phyloP scores from a whole-genome alignment of 2,888 invertebrate species.

The Anthoptus insignis region DNA sequence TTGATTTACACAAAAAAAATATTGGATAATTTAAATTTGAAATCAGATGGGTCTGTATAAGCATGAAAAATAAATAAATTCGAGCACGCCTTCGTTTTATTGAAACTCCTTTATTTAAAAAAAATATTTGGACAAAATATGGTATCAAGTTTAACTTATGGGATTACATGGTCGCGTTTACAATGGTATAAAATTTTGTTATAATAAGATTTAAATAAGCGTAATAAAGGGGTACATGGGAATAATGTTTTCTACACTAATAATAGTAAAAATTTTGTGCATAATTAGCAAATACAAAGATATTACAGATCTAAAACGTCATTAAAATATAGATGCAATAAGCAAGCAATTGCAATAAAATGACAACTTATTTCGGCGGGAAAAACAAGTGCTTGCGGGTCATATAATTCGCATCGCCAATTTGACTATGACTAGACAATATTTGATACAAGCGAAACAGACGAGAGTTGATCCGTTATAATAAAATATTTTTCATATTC shows the following conservation, averaged over 20 bases:
- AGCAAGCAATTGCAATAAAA: background rate
- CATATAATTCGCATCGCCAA: background rate
- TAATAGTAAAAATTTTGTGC: conserved; percentile 2
- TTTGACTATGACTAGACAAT: conserved; percentile 9
- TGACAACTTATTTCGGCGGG: background rate
- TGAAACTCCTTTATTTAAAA: conserved; percentile 45
- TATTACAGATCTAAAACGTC: background rate
- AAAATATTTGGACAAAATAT: conserved; percentile 33
- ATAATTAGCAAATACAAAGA: background rate
- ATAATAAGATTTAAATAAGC: too few species aligned
- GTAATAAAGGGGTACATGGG: background rate
- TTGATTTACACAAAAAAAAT: conserved; percentile 65
- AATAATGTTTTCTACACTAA: background rate
- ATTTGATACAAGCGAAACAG: too few species aligned
- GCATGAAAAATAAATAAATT: conserved; percentile 75
- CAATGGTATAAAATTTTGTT: too few species aligned
- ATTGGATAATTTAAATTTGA: conserved; percentile 72
- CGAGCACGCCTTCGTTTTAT: conserved; percentile 64
- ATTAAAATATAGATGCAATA: too few species aligned
- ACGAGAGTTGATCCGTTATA: too few species aligned
- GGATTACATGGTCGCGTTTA: conserved; percentile 14
- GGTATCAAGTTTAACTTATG: background rate
- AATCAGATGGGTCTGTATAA: conserved; percentile 81
- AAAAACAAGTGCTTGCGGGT: background rate
- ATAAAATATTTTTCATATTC: too few species aligned